Evolutionary conservation across 2,888 invertebrate genomes (phyloP), one percentile per base, ranked within the genome.

Genomic region (Hirtodrosophila histrioides): DNA sequence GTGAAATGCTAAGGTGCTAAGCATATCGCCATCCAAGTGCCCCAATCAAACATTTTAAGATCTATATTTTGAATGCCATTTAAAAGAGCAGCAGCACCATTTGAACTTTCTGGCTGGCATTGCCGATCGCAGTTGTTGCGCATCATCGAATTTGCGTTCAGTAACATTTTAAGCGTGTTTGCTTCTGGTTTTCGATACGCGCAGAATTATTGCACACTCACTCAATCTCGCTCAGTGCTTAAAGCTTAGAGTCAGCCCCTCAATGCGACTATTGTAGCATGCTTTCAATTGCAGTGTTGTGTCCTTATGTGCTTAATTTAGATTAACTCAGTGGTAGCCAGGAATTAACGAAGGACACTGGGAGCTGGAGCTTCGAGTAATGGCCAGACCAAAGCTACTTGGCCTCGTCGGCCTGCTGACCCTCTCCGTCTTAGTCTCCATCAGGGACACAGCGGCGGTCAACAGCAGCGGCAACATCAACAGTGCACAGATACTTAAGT

Each of bases 401-500:
- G 17, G 17, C 17, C 17, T 17, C 17, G 17, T 17, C 43, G 36
- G 17, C 33, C 43, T 60, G 49, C 23, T 77, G 48, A 40, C 35
- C 23, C 45, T 48, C 9, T 17, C 10, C 17, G 31, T 8, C n/a
- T 44, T 3, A 29, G 46, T 29, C 39, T 39, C 29, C 11, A 9
- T 8, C 6, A 17, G 17, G 17, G 17, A 6, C 2, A 46, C 36
- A 44, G 40, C 51, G 36, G 23, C 43, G 17, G 24, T 10, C 60
- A 39, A 41, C 27, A 60, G 48, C 23, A 49, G 17, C 17, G 17
- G 17, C 17, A 17, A 17, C 17, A 17, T 17, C 17, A 1, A 17
- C 17, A 17, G 17, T 2, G 17, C 17, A 17, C 17, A 61, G 39
- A 85, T 88, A 45, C 54, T 89, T 10, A 78, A 75, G 33, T 88